Percentiles rank a stretch among this genome's conserved stretches.
Evolutionary conservation across 2,888 invertebrate species (phyloP).

Genomic region (Matsumyia berberina): DNA sequence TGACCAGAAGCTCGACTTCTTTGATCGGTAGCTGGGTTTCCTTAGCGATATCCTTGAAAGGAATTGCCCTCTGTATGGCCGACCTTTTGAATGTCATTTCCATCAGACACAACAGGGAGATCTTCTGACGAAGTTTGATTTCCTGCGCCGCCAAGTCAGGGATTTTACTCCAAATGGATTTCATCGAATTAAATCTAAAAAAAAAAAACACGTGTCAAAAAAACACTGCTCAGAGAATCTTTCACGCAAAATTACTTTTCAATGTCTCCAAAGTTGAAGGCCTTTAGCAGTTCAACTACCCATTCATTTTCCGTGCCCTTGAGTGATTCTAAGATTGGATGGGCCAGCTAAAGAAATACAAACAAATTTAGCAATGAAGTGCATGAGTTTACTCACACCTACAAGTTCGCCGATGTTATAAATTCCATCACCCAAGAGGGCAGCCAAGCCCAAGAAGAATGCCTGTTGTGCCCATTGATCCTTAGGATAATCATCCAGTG

Average conservation of each 20-base stretch:
- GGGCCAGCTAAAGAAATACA: constrained; percentile 88
- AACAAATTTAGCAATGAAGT: constrained; percentile 3
- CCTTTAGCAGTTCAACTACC: constrained; percentile 93
- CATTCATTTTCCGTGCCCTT: constrained; percentile 93
- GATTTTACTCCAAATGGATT: constrained; percentile 90
- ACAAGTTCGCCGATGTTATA: constrained; percentile 98
- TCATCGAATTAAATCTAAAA: constrained; percentile 88
- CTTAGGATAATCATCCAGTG: constrained; percentile 87
- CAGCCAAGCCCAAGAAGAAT: constrained; percentile 96
- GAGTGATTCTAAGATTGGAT: constrained; percentile 95
- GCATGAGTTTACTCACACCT: constrained; percentile 76
- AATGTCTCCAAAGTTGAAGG: constrained; percentile 94
- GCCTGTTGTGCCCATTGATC: constrained; percentile 91
- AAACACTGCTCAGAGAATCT: not conserved
- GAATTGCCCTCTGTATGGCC: constrained; percentile 93
- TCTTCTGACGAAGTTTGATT: constrained; percentile 92
- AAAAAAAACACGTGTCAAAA: not conserved
- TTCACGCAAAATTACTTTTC: constrained; percentile 42
- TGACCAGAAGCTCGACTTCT: constrained; percentile 97
- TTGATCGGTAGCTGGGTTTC: constrained; percentile 93
- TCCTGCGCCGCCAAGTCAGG: constrained; percentile 94
- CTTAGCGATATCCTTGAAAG: constrained; percentile 95
- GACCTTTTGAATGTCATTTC: constrained; percentile 98
- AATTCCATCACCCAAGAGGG: constrained; percentile 96
- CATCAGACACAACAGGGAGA: constrained; percentile 97